Percentiles rank a stretch among this genome's conserved stretches.
Evolutionary conservation across 2,113 vertebrate genomes (phyloP).

Genomic region (Barbus barbus): DNA sequence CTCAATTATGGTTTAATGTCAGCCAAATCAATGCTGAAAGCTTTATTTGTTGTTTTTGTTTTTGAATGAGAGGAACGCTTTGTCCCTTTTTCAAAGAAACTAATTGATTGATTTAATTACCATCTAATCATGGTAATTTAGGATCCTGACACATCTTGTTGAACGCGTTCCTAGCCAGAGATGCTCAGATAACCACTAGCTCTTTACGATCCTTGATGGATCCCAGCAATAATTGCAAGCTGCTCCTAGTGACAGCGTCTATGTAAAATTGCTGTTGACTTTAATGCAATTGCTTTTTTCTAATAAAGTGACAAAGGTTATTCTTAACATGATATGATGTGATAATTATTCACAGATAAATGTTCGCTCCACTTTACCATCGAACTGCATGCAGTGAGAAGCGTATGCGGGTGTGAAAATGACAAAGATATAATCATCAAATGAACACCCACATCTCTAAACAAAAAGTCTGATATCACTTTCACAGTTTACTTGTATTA

Average conservation of each 20-base stretch:
- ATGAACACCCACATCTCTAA: neutral
- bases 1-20: neutral
- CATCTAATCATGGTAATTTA: constrained; percentile 23
- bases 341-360: constrained; percentile 29
- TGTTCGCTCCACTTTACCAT: neutral
- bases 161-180: constrained; percentile 12
- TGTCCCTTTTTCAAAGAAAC: neutral
- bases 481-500: neutral
- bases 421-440: neutral
- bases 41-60: constrained; percentile 13
- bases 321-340: constrained; percentile 11
- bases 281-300: constrained; percentile 12
- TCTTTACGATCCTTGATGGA: neutral
- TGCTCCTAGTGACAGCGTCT: constrained; percentile 23
- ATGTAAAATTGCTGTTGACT: constrained; percentile 25
- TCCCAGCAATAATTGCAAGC: constrained; percentile 39
- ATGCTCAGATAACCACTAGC: constrained; percentile 18
- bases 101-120: constrained; percentile 39
- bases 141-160: neutral
- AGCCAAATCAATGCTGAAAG: neutral
- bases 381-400: neutral
- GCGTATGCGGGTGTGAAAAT: neutral
- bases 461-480: neutral
- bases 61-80: neutral
- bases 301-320: constrained; percentile 31